phyloP scores from a whole-genome alignment of 2,113 vertebrate species.

The Campylomormyrus tamandua region DNA sequence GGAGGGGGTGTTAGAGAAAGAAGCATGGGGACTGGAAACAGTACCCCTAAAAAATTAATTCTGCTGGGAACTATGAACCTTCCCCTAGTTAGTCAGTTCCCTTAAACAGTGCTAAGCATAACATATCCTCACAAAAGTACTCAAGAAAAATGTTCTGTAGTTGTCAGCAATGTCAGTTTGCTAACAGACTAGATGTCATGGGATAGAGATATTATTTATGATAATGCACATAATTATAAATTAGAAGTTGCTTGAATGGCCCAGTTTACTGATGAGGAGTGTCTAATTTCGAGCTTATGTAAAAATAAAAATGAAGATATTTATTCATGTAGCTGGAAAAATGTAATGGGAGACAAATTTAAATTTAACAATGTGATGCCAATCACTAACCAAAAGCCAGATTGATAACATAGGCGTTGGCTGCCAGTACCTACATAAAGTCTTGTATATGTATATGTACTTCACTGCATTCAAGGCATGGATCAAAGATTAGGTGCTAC shows the following conservation, averaged over 20 bases:
- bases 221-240: neutral
- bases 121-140: neutral
- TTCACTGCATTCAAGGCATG: conserved; percentile 41
- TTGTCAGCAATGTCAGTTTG: neutral
- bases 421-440: conserved; percentile 6
- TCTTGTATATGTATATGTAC: conserved; percentile 52
- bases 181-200: neutral
- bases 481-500: conserved; percentile 26
- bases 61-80: neutral
- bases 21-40: neutral
- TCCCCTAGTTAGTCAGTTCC: neutral
- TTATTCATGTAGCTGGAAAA: neutral
- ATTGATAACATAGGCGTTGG: conserved; percentile 14
- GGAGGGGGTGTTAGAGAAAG: neutral
- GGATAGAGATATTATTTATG: neutral
- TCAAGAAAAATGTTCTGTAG: neutral
- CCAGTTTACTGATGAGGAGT: neutral
- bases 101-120: neutral
- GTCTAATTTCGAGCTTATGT: neutral
- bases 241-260: neutral
- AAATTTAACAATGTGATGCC: neutral
- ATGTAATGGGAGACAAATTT: neutral
- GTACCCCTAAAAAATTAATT: neutral
- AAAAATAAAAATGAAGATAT: neutral
- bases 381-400: neutral